Conservation (phyloP, 1,140 invertebrate genomes). For the Drosophila carrolli region DNA sequence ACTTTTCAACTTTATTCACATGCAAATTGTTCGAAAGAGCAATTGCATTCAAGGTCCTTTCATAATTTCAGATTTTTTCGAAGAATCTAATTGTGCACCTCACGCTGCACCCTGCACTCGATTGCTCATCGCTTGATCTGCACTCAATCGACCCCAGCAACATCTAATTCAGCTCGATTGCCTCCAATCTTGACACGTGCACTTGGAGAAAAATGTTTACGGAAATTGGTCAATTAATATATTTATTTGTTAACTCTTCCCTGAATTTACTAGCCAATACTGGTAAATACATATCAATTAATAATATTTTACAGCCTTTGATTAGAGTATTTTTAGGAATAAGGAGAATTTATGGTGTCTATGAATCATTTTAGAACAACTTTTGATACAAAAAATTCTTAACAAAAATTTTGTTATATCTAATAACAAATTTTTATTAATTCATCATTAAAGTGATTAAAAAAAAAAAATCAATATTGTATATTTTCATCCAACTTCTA, state of each 20-base stretch:
- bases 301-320: too few species aligned
- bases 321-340: too few species aligned
- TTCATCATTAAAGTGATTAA: too few species aligned
- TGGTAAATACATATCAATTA: too few species aligned
- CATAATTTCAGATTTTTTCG: conserved; percentile 44
- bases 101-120: conserved; percentile 44
- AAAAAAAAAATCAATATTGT: too few species aligned
- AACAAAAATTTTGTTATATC: too few species aligned
- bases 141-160: conserved; percentile 56
- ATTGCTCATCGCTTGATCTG: conserved; percentile 59
- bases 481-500: too few species aligned
- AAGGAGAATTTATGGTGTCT: too few species aligned
- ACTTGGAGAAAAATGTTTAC: conserved; percentile 8
- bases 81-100: conserved; percentile 38
- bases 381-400: too few species aligned
- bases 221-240: background rate
- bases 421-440: too few species aligned
- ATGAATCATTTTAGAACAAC: too few species aligned
- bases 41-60: conserved; percentile 50
- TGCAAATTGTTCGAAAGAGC: conserved; percentile 32
- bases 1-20: conserved; percentile 18
- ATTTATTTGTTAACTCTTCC: too few species aligned
- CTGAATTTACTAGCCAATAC: background rate
- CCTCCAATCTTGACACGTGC: conserved; percentile 56
- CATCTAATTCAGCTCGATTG: conserved; percentile 62